Conservation (phyloP, 2,113 vertebrate species). For the Aplodontia rufa region DNA sequence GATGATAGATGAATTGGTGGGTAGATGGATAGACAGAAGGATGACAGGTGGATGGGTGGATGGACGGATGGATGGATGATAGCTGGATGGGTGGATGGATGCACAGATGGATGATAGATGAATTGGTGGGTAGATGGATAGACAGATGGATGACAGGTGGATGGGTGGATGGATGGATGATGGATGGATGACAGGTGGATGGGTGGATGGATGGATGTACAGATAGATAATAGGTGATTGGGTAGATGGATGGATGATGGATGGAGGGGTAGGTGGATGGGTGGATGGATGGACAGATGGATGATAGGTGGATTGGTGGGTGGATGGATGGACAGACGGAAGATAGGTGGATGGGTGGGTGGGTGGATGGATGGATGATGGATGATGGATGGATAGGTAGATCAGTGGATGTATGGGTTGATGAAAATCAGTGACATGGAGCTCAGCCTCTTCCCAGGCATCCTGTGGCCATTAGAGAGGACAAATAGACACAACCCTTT, state of each 20-base stretch:
- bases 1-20: fast-evolving
- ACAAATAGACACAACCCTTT: background rate
- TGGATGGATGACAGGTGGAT: no score
- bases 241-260: no score
- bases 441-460: background rate
- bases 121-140: background rate
- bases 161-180: background rate
- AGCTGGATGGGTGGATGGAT: background rate
- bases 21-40: background rate
- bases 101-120: background rate
- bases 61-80: background rate
- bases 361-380: background rate
- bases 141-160: background rate
- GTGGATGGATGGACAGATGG: no score
- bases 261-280: background rate
- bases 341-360: no score
- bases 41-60: no score
- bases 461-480: background rate
- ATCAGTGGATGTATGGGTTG: background rate
- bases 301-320: no score
- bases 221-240: background rate
- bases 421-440: background rate
- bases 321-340: no score
- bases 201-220: background rate
- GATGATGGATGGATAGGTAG: no score